These are phyloP conservation scores for Varanus salvator DNA, from an alignment of 2,113 vertebrate genomes.

Conservation along the genomic window DNA sequence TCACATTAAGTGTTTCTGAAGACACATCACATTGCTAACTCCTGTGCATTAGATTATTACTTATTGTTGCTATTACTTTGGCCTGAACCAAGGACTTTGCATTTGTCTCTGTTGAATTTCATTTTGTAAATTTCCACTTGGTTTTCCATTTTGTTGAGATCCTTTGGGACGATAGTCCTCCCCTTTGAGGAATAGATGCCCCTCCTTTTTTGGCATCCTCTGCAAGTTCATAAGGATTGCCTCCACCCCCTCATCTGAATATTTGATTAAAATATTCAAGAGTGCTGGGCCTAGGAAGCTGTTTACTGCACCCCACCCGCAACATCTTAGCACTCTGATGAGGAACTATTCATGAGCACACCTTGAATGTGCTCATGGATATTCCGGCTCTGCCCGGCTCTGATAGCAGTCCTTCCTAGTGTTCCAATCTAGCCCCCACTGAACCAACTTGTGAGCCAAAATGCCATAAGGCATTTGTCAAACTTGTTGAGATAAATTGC, in stretches of 20 bases:
- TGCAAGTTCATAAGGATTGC: neutral
- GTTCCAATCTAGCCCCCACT: neutral
- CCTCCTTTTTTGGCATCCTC: too few relatives aligned
- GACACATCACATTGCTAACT: neutral
- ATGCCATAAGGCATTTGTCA: neutral
- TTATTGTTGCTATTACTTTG: too few relatives aligned
- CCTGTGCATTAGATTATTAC: neutral
- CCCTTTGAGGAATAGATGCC: neutral
- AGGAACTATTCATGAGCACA: neutral
- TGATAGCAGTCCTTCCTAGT: too few relatives aligned
- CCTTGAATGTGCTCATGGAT: neutral
- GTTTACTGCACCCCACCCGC: neutral
- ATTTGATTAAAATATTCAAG: neutral
- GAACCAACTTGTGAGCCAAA: neutral
- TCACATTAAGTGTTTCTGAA: neutral
- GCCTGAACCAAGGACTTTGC: neutral
- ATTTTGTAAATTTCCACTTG: neutral
- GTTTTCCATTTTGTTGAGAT: neutral
- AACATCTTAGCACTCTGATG: neutral
- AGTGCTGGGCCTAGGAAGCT: neutral
- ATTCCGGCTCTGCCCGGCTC: neutral
- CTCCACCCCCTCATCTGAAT: neutral
- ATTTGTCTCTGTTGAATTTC: neutral
- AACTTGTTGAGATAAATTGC: neutral
- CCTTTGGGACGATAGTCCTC: neutral